Evolutionary conservation across 92 coral and sea anemone species (phyloP).

Genomic region (Parazoanthus atlanticus): DNA sequence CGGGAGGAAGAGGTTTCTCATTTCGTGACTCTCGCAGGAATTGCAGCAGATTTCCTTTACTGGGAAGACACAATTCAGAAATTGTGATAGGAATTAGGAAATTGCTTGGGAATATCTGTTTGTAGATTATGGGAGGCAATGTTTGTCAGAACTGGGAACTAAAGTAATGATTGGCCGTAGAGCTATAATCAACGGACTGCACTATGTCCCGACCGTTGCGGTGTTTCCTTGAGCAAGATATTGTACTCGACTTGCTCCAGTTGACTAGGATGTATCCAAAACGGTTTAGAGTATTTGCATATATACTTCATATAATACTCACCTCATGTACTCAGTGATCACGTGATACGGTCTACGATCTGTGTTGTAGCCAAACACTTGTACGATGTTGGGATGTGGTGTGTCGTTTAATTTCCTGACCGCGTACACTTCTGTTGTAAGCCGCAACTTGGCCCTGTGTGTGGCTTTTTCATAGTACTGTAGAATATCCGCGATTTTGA

Average conservation of each 20-base stretch:
- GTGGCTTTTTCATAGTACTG: background rate
- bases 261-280: too few species aligned
- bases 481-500: background rate
- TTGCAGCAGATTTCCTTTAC: conserved; percentile 11
- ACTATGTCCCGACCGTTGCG: too few species aligned
- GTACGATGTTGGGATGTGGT: conserved; percentile 7
- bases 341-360: conserved; percentile 23
- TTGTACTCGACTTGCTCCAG: too few species aligned
- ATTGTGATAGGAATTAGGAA: background rate
- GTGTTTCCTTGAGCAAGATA: too few species aligned
- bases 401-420: background rate
- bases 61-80: background rate
- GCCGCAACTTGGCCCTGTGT: background rate
- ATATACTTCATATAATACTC: background rate
- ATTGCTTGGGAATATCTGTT: background rate
- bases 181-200: too few species aligned
- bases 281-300: too few species aligned
- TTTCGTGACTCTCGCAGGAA: conserved; percentile 5
- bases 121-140: background rate
- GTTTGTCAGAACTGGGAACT: background rate
- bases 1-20: conserved; percentile 4
- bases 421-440: conserved; percentile 3
- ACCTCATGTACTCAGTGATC: conserved; percentile 34
- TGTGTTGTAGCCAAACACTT: conserved; percentile 22
- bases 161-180: too few species aligned